phyloP scores from a whole-genome alignment of 2,797 vertebrate genomes.

The Sciurus carolinensis region DNA sequence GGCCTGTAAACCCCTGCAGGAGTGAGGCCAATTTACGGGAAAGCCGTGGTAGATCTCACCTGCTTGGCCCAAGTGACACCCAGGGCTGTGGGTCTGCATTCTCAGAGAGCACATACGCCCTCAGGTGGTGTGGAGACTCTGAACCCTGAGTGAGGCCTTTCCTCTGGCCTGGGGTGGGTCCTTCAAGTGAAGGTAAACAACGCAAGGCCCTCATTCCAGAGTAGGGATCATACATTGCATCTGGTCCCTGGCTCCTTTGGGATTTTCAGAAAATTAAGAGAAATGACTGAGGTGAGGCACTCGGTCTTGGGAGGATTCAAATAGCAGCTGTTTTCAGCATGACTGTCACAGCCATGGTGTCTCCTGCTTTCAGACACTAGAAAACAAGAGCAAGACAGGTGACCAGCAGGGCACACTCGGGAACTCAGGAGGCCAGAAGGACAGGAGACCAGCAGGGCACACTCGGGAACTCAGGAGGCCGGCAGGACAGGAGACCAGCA shows the following conservation, averaged over 20 bases:
- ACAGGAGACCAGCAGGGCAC: neutral
- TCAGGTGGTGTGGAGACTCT: neutral
- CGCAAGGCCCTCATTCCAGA: neutral
- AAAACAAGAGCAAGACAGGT: neutral
- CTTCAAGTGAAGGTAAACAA: neutral
- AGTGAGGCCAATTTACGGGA: neutral
- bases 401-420: neutral
- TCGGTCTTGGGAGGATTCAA: neutral
- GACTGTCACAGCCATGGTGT: neutral
- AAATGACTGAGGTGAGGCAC: neutral
- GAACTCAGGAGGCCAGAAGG: neutral
- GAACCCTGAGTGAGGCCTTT: neutral
- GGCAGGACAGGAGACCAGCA: neutral
- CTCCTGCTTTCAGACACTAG: neutral
- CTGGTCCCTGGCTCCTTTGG: neutral
- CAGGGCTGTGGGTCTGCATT: neutral
- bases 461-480: neutral
- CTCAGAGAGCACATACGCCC: neutral
- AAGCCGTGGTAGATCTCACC: neutral
- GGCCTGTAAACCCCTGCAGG: neutral
- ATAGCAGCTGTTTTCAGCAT: neutral
- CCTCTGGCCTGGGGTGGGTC: neutral
- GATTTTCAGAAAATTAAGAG: slow-evolving; percentile 10
- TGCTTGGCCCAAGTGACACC: neutral
- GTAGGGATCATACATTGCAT: neutral